Conservation (phyloP, 2,888 invertebrate species). For the Allolobophora icterica region DNA sequence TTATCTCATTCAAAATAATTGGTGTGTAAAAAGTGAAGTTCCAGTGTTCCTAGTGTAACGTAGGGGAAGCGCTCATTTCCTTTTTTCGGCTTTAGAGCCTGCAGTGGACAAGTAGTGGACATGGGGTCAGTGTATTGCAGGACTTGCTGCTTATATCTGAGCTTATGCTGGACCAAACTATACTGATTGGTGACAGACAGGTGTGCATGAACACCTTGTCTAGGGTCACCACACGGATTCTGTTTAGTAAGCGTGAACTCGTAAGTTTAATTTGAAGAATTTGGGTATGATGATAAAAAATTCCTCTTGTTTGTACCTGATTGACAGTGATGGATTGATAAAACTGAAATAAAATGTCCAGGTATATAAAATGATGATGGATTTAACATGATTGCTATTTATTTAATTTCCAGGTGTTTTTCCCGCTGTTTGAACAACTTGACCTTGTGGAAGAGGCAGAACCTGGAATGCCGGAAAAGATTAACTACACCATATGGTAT, state of each 20-base stretch:
- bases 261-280: too few species aligned
- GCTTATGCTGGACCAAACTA: neutral
- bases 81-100: neutral
- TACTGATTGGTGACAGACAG: neutral
- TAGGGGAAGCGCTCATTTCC: neutral
- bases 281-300: too few species aligned
- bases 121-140: neutral
- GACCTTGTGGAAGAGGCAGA: slow-evolving; percentile 20
- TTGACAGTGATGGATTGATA: neutral
- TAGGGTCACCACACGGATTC: neutral
- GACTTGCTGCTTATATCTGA: too few species aligned
- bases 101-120: neutral
- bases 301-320: too few species aligned
- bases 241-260: neutral
- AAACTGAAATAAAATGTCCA: neutral
- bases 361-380: neutral
- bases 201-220: too few species aligned
- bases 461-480: slow-evolving; percentile 14
- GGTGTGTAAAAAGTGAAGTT: neutral
- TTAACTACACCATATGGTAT: slow-evolving; percentile 24
- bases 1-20: neutral
- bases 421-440: slow-evolving; percentile 22
- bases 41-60: neutral
- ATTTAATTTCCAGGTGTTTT: slow-evolving; percentile 22
- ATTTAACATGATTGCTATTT: neutral